Evolutionary conservation across 1,140 invertebrate genomes (phyloP).

Genomic region (Drosophila mauritiana): DNA sequence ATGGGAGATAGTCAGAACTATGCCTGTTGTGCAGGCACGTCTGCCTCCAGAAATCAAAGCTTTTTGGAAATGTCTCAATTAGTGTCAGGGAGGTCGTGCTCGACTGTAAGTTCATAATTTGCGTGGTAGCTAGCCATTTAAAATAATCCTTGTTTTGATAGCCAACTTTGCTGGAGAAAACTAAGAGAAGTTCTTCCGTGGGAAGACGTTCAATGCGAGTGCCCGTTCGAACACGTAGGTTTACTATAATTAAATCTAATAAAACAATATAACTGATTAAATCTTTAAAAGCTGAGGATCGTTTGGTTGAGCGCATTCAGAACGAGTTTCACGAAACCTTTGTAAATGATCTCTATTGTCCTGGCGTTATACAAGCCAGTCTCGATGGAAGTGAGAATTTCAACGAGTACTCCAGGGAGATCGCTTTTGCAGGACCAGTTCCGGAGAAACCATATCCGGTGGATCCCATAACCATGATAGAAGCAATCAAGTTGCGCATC

Average conservation of each 20-base stretch:
- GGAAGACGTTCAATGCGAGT: background rate
- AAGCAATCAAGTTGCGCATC: slow-evolving; percentile 66
- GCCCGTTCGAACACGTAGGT: background rate
- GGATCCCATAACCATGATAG: slow-evolving; percentile 71
- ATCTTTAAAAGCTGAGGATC: slow-evolving; percentile 46
- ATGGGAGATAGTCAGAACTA: background rate
- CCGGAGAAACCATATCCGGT: slow-evolving; percentile 49
- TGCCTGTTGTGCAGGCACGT: background rate
- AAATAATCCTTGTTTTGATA: background rate
- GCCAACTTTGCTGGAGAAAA: background rate
- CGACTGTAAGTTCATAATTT: background rate
- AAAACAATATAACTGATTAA: too few species aligned
- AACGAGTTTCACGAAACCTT: slow-evolving; percentile 42
- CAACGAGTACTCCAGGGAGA: slow-evolving; percentile 56
- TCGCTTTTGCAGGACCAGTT: slow-evolving; percentile 44
- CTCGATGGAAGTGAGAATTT: slow-evolving; percentile 57
- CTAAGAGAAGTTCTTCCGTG: background rate
- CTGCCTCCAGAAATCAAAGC: background rate
- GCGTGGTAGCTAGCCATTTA: accelerated
- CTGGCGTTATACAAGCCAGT: slow-evolving; percentile 60
- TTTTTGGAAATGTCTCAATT: background rate
- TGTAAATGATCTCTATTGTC: slow-evolving; percentile 59
- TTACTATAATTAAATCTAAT: background rate
- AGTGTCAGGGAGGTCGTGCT: background rate
- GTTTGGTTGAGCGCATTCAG: slow-evolving; percentile 24